Conservation (phyloP, 2,888 invertebrate genomes). For the Brassicogethes aeneus region DNA sequence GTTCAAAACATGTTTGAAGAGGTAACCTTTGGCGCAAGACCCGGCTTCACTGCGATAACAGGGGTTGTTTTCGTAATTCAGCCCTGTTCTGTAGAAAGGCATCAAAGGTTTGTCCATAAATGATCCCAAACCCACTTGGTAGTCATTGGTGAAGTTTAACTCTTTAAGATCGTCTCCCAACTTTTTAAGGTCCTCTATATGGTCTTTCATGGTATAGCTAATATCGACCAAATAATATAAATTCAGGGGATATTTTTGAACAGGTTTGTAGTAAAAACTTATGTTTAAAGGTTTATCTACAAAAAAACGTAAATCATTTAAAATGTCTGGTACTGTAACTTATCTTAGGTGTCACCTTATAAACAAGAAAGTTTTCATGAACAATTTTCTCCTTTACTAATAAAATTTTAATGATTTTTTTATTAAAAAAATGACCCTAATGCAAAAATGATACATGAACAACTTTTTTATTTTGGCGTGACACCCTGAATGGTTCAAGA, state of each 20-base stretch:
- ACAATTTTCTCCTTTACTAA: no score
- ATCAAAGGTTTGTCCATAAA: slow-evolving; percentile 72
- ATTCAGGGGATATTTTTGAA: slow-evolving; percentile 79
- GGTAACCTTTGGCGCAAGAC: slow-evolving; percentile 69
- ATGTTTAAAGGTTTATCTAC: slow-evolving; percentile 44
- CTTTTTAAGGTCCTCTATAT: slow-evolving; percentile 67
- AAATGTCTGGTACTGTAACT: no score
- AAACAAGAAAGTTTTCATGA: no score
- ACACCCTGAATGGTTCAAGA: no score
- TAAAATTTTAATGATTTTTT: no score
- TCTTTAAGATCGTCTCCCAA: no score
- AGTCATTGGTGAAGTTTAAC: slow-evolving; percentile 64
- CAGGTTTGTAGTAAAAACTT: slow-evolving; percentile 61
- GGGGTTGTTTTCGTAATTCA: slow-evolving; percentile 45
- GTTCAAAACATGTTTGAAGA: slow-evolving; percentile 67
- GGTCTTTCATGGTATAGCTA: slow-evolving; percentile 83
- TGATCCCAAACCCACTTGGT: slow-evolving; percentile 66
- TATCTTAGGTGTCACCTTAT: no score
- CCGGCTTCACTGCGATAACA: slow-evolving; percentile 46
- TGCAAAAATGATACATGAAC: no score
- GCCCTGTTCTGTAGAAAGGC: slow-evolving; percentile 55
- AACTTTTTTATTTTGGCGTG: no score
- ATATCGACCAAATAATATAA: slow-evolving; percentile 88
- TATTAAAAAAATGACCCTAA: no score
- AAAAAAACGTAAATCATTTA: slow-evolving; percentile 8